Percentiles rank a stretch among this genome's conserved stretches.
phyloP scores from a whole-genome alignment of 2,888 invertebrate species.

The Sicus ferrugineus region DNA sequence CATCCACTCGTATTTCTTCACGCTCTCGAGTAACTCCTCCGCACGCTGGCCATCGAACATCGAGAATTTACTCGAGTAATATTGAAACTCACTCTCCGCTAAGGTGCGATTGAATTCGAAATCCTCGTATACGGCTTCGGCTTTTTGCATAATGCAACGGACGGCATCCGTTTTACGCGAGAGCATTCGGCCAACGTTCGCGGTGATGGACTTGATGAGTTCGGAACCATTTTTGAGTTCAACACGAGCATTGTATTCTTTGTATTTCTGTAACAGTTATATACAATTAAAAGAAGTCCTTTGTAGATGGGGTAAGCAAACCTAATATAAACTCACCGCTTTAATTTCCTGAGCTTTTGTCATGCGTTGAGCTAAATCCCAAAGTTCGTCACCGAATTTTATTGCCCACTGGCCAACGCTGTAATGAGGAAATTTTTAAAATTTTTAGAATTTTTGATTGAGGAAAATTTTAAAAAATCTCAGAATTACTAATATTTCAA shows the following conservation, averaged over 20 bases:
- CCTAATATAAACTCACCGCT: conserved; percentile 69
- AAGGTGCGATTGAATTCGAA: conserved; percentile 67
- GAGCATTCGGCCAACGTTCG: conserved; percentile 84
- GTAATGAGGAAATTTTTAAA: conserved; percentile 46
- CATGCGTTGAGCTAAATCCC: conserved; percentile 78
- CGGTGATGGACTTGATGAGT: conserved; percentile 80
- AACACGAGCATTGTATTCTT: conserved; percentile 79
- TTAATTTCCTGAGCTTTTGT: conserved; percentile 81
- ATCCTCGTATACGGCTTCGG: conserved; percentile 74
- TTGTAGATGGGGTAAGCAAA: neutral
- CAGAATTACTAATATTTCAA: neutral
- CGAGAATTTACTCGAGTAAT: conserved; percentile 86
- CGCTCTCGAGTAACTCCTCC: conserved; percentile 52
- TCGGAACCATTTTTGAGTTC: conserved; percentile 80
- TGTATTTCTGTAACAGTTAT: conserved; percentile 74
- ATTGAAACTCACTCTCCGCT: conserved; percentile 64
- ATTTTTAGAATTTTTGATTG: neutral
- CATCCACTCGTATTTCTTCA: conserved; percentile 56
- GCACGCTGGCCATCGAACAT: conserved; percentile 59
- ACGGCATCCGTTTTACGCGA: conserved; percentile 91
- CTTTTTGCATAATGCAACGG: conserved; percentile 79
- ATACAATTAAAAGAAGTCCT: neutral
- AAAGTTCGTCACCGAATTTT: conserved; percentile 79
- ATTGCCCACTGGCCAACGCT: conserved; percentile 85
- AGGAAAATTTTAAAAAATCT: neutral